Evolutionary conservation across 2,888 invertebrate species (phyloP), one percentile per base, ranked within the genome.

Genomic region (Napeogenes inachia): DNA sequence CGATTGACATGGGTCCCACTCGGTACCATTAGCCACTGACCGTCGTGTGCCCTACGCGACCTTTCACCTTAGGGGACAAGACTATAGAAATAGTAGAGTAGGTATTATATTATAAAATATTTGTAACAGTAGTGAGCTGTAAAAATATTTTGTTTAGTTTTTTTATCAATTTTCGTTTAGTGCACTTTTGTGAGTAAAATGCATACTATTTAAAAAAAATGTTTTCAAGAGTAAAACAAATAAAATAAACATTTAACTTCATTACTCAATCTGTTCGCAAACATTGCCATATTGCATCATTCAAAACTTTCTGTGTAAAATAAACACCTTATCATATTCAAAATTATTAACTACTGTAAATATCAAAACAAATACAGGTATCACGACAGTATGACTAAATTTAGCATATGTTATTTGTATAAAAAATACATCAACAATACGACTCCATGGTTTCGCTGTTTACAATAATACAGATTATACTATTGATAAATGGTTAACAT

Each of bases 21-120:
- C 79, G 70, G 89, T 89, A 84, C 88, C 88, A 87, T 81, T 84
- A 85, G 78, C 82, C 80, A 78, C 79, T 89, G 88, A 87, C 89
- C 88, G 87, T 78, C 84, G 82, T 81, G 81, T 82, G 83, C 87
- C 85, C 85, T 80, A 77, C 73, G 77, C 81, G 84, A 87, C 87
- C 87, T 89, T 88, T 88, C 84, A 88, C 85, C 87, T 85, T 79
- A 82, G 85, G 87, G 86, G 82, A 80, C 71, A 61, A 73, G 69
- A 81, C 75, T 78, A 59, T 12, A 65, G 63, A 63, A 65, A 13
- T 10, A 2, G 60, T 81, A 30, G 84, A 87, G 80, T 72, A 47
- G 74, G 6, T 45, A 13, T 21, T 35, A 4, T 47, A 47, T 38
- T 50, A 56, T 54, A 54, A 38, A 13, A 54, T 46, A 56, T 53